Base-by-base conservation (phyloP, 2,113 vertebrate species). In the Cairina moschata region DNA sequence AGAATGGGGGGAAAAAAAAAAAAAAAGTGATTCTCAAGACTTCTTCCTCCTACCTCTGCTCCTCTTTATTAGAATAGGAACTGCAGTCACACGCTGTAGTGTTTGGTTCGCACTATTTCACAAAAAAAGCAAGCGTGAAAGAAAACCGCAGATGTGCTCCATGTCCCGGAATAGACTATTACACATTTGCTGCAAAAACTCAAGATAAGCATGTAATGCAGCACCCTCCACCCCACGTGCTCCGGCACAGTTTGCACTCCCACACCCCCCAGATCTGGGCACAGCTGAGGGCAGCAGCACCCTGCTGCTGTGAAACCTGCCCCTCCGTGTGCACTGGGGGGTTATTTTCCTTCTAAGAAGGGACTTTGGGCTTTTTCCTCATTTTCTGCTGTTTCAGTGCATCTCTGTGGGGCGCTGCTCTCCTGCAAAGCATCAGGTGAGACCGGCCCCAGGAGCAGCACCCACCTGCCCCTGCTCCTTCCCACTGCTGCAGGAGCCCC, bases 181-280 rank as follows among this genome's bases (percentile, higher is more conserved):
- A 86, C 90, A 94, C 31, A 81, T 77, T 93, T 38, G 15, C 76
- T 79, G 60, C 54, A 82, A 71, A 83, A 65, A 32, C 69, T 63
- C 15, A 42, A 74, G 80, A 46, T 2, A 3, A 17, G 83, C 87
- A 32, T 10, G 48, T 68, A 93, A 91, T 60, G 44, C 48, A 68
- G 73, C 60, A 40, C 71, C 52, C 60, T 78, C 32, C 88, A 72
- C 29, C 17, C 11, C 26, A 65, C 26, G 11, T 12, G 26, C 36
- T 40, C 36, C 12, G 2, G 5, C 13, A 11, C 17, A 40, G 36
- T 13, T 65, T 12, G 17, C 7, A 25, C 62, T 28, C 17, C 81
- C 62, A 31, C 50, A 62, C 29, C 4, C 7, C 21, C 8, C 50
- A 0, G 0, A 36, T 46, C 22, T 0, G 1, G 59, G 60, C 65